Evolutionary conservation across 2,888 invertebrate genomes (phyloP).

Genomic region (Plagodis pulveraria): DNA sequence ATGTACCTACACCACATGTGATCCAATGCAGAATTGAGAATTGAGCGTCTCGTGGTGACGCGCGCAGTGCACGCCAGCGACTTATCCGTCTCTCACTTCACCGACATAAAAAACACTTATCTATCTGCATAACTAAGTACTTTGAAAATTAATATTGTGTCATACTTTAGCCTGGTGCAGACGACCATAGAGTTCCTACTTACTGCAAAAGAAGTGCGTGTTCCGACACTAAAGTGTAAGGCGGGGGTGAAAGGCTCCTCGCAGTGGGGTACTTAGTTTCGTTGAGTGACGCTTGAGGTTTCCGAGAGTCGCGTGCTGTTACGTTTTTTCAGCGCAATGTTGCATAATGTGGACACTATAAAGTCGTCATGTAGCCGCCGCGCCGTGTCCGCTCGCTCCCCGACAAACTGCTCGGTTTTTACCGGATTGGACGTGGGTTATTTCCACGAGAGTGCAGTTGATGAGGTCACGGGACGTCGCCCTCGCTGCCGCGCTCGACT

Average conservation of each 20-base stretch:
- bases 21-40: too few species aligned
- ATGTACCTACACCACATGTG: too few species aligned
- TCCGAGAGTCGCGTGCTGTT: conserved; percentile 4
- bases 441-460: neutral
- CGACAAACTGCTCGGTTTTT: conserved; percentile 3
- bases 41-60: too few species aligned
- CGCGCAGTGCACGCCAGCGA: too few species aligned
- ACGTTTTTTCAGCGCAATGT: neutral
- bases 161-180: too few species aligned
- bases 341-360: neutral
- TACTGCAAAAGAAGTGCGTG: neutral
- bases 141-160: too few species aligned
- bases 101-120: too few species aligned
- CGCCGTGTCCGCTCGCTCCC: neutral
- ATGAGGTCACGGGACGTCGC: conserved; percentile 6
- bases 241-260: neutral
- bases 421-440: neutral
- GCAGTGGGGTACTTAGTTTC: neutral
- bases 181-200: too few species aligned
- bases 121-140: too few species aligned
- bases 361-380: neutral
- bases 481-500: neutral
- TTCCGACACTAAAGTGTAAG: neutral
- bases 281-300: neutral
- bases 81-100: too few species aligned